Evolutionary conservation across 2,888 invertebrate genomes (phyloP), one percentile per base, ranked within the genome.

Genomic region (Shargacucullia verbasci): DNA sequence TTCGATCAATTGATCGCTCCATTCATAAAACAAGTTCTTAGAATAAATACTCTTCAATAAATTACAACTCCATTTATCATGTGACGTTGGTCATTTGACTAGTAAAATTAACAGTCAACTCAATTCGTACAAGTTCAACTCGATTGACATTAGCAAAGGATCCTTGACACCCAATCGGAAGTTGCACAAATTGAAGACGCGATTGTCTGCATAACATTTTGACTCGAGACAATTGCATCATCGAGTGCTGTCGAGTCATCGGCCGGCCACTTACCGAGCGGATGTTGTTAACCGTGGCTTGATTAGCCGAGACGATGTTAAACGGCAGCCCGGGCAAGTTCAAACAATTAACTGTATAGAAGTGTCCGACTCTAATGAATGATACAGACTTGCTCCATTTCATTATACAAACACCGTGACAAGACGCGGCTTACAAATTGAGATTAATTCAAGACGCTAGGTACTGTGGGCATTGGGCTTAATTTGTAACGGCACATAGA

Each of bases 311-410:
- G 91, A 90, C 90, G 91, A 87, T 86, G 88, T 92, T 89, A 91
- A 92, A 89, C 91, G 88, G 88, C 85, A 90, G 86, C 79, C 83
- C 85, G 87, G 82, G 85, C 90, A 88, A 92, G 93, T 94, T 94
- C 93, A 93, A 92, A 92, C 92, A 93, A 93, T 93, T 91, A 92
- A 93, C 89, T 89, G 90, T 90, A 92, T 89, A 91, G 90, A 92
- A 92, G 92, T 92, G 93, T 90, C 90, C 92, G 89, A 91, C 92
- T 89, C 90, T 90, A 93, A 92, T 92, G 91, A 92, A 92, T 90
- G 92, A 90, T 88, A 84, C 90, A 89, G 78, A 78, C 78, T 89
- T 90, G 89, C 86, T 90, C 87, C 88, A 84, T 88, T 90, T 89
- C 89, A 90, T 90, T 90, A 90, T 85, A 92, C 88, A 92, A 92